Evolutionary conservation across 2,797 vertebrate genomes (phyloP), one percentile per base, ranked within the genome.

Genomic region (Neosilurus mollespiculum): DNA sequence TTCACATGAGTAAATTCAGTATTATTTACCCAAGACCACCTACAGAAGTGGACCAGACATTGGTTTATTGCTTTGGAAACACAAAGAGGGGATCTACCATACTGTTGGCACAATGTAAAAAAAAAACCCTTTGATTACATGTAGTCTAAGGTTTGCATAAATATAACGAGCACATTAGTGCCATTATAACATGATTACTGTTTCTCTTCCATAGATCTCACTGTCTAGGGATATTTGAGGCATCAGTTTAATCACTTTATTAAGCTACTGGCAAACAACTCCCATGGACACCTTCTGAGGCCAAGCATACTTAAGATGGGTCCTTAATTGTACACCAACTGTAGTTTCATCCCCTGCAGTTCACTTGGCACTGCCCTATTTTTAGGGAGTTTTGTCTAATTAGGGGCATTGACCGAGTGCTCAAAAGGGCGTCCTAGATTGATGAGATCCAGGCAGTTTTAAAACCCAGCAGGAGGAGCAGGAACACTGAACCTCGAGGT

Each of bases 391-490:
- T 65, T 79, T 87, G 71, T 91, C 88, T 92, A 90, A 93, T 94
- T 92, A 91, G 88, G 85, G 83, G 85, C 49, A 12, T 59, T 86
- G 90, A 86, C 90, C 86, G 22, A 79, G 85, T 84, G 87, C 85
- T 90, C 54, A 81, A 87, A 88, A 91, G 90, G 91, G 90, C 86
- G 86, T 11, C 81, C 79, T 83, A 92, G 93, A 93, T 91, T 90
- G 90, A 95, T 94, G 92, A 91, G 88, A 82, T 58, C 16, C n/a
- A 83, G 86, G 83, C 81, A 81, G 56, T 65, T 81, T 64, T 73
- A 86, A 87, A 80, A 53, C 88, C 90, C 85, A 14, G 0, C 72
- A 87, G 91, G 88, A 83, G 26, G 70, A 16, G 12, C 43, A 43
- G 22, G 62, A 86, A 76, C 83, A 84, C 83, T 18, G 81, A 80